A percentile compares a stretch with the other conserved stretches of the same genome.
These are phyloP conservation scores for Hemicentrotus pulcherrimus DNA, from an alignment of 35 echinoderm and acorn worm genomes.

Conservation along the genomic window DNA sequence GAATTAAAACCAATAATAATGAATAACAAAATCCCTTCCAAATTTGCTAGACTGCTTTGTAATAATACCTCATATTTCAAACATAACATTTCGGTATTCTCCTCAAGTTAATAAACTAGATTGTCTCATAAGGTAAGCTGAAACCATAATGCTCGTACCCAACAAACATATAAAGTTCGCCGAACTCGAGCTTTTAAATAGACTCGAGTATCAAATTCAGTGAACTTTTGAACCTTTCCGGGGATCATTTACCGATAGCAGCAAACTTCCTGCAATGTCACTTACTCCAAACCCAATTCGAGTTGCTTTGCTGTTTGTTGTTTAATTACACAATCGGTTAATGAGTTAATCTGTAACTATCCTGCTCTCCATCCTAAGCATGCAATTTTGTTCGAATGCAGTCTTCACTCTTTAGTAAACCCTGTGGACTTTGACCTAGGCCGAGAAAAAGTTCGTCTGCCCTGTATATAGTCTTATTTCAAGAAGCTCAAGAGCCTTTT, in stretches of 20 bases:
- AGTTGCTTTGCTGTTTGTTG: not conserved
- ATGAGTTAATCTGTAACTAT: not conserved
- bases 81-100: too few relatives aligned
- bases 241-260: not conserved
- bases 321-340: not conserved
- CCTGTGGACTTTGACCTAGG: not conserved
- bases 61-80: too few relatives aligned
- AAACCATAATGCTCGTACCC: too few relatives aligned
- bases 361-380: not conserved
- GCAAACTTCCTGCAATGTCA: not conserved
- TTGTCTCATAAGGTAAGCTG: too few relatives aligned
- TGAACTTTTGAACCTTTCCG: not conserved
- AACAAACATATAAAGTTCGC: not conserved
- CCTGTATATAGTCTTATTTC: not conserved
- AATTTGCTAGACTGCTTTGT: too few relatives aligned
- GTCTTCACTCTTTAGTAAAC: not conserved
- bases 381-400: not conserved
- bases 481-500: not conserved
- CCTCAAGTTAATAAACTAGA: too few relatives aligned
- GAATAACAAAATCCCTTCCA: too few relatives aligned
- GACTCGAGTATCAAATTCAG: not conserved
- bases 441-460: not conserved
- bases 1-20: too few relatives aligned
- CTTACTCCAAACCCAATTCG: not conserved
- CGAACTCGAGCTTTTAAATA: not conserved